phyloP scores from a whole-genome alignment of 2,113 vertebrate species.

The Rhombomys opimus region DNA sequence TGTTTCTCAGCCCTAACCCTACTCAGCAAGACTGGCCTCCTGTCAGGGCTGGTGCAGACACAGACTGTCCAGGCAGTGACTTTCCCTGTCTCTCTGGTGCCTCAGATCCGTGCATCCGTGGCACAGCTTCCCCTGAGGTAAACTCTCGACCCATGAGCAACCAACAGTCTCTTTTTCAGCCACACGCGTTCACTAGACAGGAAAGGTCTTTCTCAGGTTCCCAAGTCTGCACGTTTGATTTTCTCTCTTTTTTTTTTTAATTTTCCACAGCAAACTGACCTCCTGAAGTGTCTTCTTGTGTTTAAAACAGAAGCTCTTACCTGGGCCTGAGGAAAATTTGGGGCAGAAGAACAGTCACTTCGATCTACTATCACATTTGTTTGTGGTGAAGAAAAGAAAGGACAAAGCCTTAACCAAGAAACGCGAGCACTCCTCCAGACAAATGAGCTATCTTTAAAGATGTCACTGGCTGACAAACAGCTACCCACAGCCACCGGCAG shows the following conservation, averaged over 20 bases:
- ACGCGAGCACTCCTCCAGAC: not conserved
- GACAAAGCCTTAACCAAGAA: constrained; percentile 24
- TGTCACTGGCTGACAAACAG: not conserved
- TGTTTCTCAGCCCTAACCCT: not conserved
- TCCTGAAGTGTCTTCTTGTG: not conserved
- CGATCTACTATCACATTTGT: constrained; percentile 21
- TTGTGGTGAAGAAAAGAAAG: not conserved
- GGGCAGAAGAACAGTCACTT: constrained; percentile 9
- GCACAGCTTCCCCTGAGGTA: not conserved
- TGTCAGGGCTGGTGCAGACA: not conserved
- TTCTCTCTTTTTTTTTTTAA: not conserved
- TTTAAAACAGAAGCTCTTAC: constrained; percentile 27
- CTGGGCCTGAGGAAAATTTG: not conserved
- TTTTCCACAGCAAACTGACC: not conserved
- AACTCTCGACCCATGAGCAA: not conserved
- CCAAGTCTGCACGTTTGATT: not conserved
- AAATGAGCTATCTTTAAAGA: constrained; percentile 30
- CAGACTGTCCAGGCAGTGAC: not conserved
- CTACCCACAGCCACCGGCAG: not conserved
- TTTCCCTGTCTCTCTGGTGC: not conserved
- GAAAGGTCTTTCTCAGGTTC: not conserved
- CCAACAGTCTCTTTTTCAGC: not conserved
- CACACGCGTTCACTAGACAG: not conserved
- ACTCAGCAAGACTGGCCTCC: not conserved
- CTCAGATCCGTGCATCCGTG: not conserved